Percentiles rank a stretch among this genome's conserved stretches.
Evolutionary conservation across 2,797 vertebrate species (phyloP).

Genomic region (Momotus momota): DNA sequence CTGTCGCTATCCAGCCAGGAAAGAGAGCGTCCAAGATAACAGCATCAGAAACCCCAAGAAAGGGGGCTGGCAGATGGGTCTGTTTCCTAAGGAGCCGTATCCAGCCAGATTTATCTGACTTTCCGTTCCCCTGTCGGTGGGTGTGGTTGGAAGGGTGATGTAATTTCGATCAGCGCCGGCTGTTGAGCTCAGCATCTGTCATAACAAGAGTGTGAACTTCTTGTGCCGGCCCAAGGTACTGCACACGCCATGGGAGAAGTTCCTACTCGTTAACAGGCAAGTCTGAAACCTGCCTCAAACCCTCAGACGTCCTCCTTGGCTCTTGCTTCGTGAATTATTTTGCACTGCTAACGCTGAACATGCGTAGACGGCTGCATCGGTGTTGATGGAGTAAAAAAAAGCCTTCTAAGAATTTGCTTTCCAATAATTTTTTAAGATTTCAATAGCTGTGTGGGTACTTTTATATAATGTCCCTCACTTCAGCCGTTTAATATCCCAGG

Average conservation of each 20-base stretch:
- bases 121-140: background rate
- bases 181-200: slow-evolving; percentile 27
- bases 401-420: background rate
- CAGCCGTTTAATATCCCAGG: background rate
- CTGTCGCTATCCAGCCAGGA: slow-evolving; percentile 49
- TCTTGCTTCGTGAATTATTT: background rate
- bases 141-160: slow-evolving; percentile 43
- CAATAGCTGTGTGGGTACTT: background rate
- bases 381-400: background rate
- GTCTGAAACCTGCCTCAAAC: background rate
- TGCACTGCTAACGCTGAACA: background rate
- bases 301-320: background rate
- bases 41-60: background rate
- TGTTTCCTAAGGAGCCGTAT: background rate
- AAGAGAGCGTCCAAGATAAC: slow-evolving; percentile 31
- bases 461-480: rapidly evolving
- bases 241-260: background rate
- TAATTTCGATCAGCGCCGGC: background rate
- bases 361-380: background rate
- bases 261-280: background rate
- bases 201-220: slow-evolving; percentile 19
- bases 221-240: background rate
- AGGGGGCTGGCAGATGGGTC: background rate
- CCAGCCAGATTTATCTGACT: slow-evolving; percentile 15
- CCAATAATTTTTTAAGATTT: background rate